Evolutionary conservation across 2,113 vertebrate species (phyloP), one percentile per base, ranked within the genome.

Genomic region (Onychostruthus taczanowskii): DNA sequence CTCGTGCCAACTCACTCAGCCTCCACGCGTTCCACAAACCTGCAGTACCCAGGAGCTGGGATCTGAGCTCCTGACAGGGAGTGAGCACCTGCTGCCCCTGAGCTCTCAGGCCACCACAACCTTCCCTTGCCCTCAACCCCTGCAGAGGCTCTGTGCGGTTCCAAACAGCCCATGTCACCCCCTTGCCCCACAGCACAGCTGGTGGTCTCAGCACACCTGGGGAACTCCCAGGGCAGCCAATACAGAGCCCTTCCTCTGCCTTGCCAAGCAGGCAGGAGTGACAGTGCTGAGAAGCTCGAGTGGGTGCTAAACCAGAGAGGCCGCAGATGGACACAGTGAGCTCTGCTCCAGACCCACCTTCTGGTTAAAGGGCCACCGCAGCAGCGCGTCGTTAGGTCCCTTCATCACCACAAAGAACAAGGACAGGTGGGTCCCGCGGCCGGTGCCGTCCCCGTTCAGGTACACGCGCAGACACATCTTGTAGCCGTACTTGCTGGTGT

Each of bases 341-440:
- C 52, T 74, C 10, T 15, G 19, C 15, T 56, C 31, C 68, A n/a
- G 28, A 74, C 97, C 90, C 58, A 99, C 99, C 98, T 99, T 99
- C 95, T 99, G 99, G 92, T 99, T 99, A 96, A 99, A 99, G 7
- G 99, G 99, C 99, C 99, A 99, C 7, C 98, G 98, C 75, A 99
- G 98, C 43, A 99, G 98, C 0, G 99, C 99, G 0, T 99, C 99
- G 0, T 97, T 98, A 67, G 98, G 98, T 27, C 99, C 99, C 78
- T 97, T 98, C 99, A 99, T 99, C 94, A 99, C 98, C 78, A 99
- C 99, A 0, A 99, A 99, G 96, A 99, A 99, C 55, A 99, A 97
- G 1, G 99, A 99, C 5, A 99, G 98, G 73, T 99, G 99, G 0
- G 99, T 98, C 7, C 99, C 98, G 0, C 99, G 98, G 1, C 99